These are phyloP conservation scores for Limanda limanda DNA, from an alignment of 2,113 vertebrate genomes.

Conservation along the genomic window DNA sequence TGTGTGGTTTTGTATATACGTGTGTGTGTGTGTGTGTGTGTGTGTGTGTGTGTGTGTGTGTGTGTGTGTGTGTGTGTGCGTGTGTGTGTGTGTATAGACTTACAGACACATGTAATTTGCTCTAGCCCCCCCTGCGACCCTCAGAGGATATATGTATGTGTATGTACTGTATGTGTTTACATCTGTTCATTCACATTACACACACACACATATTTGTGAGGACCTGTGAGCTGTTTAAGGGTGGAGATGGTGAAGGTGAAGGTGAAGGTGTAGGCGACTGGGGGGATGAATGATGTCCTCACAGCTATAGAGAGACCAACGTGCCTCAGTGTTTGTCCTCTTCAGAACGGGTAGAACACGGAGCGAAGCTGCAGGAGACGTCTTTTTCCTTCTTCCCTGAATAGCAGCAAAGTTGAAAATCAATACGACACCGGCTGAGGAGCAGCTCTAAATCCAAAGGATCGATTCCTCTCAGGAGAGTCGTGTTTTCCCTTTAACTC, in stretches of 20 bases:
- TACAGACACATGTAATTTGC: too few species aligned
- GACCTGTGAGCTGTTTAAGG: background rate
- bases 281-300: background rate
- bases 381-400: slow-evolving; percentile 39
- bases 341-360: slow-evolving; percentile 22
- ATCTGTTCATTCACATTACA: background rate
- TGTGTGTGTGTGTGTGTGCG: too few species aligned
- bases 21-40: too few species aligned
- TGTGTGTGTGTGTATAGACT: background rate
- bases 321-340: slow-evolving; percentile 21
- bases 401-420: slow-evolving; percentile 64
- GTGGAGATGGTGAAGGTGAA: too few species aligned
- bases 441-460: slow-evolving; percentile 55
- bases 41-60: too few species aligned
- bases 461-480: slow-evolving; percentile 39
- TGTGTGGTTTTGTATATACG: too few species aligned
- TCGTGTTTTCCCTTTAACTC: slow-evolving; percentile 23
- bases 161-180: background rate
- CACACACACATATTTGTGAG: too few species aligned
- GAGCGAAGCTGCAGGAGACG: slow-evolving; percentile 41
- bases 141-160: too few species aligned
- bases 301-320: background rate
- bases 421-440: slow-evolving; percentile 46
- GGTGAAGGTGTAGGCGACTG: background rate
- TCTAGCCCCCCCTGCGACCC: too few species aligned